These are phyloP conservation scores for Cyanoderma ruficeps DNA, from an alignment of 2,113 vertebrate species.

Conservation along the genomic window DNA sequence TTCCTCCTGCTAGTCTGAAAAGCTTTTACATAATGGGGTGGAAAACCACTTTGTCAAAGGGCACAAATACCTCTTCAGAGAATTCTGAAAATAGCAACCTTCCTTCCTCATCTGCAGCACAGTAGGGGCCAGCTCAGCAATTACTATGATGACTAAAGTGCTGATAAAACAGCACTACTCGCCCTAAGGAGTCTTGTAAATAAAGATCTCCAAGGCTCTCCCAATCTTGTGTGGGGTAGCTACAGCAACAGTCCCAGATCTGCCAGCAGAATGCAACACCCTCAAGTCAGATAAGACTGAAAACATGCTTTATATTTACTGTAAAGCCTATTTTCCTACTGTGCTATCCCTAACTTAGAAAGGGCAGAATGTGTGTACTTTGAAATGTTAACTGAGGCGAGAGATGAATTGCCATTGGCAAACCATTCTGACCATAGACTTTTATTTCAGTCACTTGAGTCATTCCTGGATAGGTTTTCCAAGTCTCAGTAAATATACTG, in stretches of 20 bases:
- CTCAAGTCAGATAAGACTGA: neutral
- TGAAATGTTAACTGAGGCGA: neutral
- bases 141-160: neutral
- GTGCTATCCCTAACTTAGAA: neutral
- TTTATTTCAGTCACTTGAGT: slow-evolving; percentile 55
- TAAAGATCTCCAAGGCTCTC: neutral
- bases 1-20: slow-evolving; percentile 26
- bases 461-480: slow-evolving; percentile 25
- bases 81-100: slow-evolving; percentile 44
- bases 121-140: slow-evolving; percentile 32
- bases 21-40: slow-evolving; percentile 24
- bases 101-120: slow-evolving; percentile 8
- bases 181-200: neutral
- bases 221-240: neutral
- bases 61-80: neutral
- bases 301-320: neutral
- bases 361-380: neutral
- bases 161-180: slow-evolving; percentile 22
- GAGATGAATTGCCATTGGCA: slow-evolving; percentile 2
- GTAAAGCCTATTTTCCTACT: neutral
- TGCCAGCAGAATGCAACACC: neutral
- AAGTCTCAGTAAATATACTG: slow-evolving; percentile 35
- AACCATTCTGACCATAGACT: neutral
- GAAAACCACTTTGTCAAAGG: slow-evolving; percentile 27
- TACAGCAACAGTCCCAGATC: neutral